phyloP scores from a whole-genome alignment of 2,888 invertebrate species.

The Microplitis deprimator region DNA sequence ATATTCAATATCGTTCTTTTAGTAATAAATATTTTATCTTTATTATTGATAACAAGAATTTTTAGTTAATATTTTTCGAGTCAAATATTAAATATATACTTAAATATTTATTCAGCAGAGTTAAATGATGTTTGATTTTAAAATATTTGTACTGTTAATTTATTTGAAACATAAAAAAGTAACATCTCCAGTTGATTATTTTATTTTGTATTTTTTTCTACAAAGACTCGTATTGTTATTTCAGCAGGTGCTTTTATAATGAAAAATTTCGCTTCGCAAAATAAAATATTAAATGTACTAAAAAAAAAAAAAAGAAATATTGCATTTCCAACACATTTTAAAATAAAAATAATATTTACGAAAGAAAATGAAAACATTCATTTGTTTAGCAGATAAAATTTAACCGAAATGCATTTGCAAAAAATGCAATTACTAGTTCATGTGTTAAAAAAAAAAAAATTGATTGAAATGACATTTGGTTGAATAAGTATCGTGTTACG shows the following conservation, averaged over 20 bases:
- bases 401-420: constrained; percentile 21
- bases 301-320: background rate
- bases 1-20: background rate
- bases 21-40: background rate
- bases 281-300: no score
- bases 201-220: no score
- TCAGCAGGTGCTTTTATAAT: background rate
- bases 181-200: no score
- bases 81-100: background rate
- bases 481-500: constrained; percentile 37
- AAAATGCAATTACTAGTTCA: constrained; percentile 5
- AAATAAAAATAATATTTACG: background rate
- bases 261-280: background rate
- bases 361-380: no score
- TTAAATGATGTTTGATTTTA: background rate
- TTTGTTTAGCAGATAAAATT: background rate
- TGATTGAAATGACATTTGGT: constrained; percentile 41
- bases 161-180: background rate
- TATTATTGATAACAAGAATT: background rate
- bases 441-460: constrained; percentile 25
- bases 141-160: constrained; percentile 25
- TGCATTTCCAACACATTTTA: background rate
- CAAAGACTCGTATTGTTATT: background rate
- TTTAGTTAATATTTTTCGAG: background rate
- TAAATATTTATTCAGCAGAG: background rate